Evolutionary conservation across 1,140 invertebrate species (phyloP), one percentile per base, ranked within the genome.

Genomic region (Neodiprion virginianus): DNA sequence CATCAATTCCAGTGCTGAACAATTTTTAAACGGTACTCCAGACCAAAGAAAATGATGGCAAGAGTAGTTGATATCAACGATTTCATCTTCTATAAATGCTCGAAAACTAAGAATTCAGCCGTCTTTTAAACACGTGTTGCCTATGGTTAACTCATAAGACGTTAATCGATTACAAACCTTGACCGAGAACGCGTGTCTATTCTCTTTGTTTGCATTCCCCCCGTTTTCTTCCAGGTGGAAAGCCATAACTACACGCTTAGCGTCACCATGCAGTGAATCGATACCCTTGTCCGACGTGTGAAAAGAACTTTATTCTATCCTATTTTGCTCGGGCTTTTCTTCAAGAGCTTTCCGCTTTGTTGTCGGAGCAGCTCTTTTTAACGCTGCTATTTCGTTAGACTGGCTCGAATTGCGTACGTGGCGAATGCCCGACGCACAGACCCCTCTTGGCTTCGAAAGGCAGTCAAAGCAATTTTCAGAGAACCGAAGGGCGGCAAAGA

Each of bases 381-480:
- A 61, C 53, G 53, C 53, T 61, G 53, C n/a, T 61, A 61, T 61
- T 61, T 61, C 53, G 53, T 61, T 17, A 61, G 53, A 61, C 11
- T 14, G 53, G 28, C 53, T 61, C 53, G 53, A 61, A 61, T 61
- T 61, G 53, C 53, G 4, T 61, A 8, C 11, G 53, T 8, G 53
- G 11, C 53, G 53, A 17, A 61, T 61, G 4, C 53, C 53, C 53
- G 53, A 61, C n/a, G n/a, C 53, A 61, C 4, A 61, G n/a, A 40
- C 28, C 28, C 28, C 28, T 40, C 53, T 61, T 61, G 11, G 53
- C 53, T 61, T 61, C 53, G 53, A 12, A 61, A 61, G 53, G 53
- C 53, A 61, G 53, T 61, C 53, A 61, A 61, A 61, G 53, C 53
- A 61, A 61, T 61, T 61, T 61, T 61, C 53, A 61, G 53, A 61